Evolutionary conservation across 2,113 vertebrate species (phyloP), one percentile per base, ranked within the genome.

Genomic region (Etheostoma cragini): DNA sequence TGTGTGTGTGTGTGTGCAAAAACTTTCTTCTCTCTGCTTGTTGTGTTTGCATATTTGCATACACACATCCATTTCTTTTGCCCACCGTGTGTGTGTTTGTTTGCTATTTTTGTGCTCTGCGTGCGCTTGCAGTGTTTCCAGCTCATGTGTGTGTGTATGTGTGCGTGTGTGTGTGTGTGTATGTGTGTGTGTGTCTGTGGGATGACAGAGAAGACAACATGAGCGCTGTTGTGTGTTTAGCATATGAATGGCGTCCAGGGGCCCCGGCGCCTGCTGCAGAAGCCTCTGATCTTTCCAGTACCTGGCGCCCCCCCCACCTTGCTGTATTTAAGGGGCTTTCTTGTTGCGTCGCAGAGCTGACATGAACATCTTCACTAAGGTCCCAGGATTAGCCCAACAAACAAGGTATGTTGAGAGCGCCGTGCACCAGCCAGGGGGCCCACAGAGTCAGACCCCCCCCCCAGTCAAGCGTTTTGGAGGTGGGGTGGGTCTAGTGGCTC

Each of bases 311-410:
- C 72, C 80, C 83, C 79, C 84, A 22, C 22, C 87, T 47, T 35
- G 79, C 72, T 77, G 72, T 96, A 95, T 96, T 96, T 95, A 96
- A 95, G 89, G 87, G 86, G n/a, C 85, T 63, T 83, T 90, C 66
- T 86, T 81, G 83, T 83, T 83, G 81, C 71, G 72, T 89, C 76
- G 65, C 89, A 64, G 89, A 93, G 94, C 95, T 93, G 93, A 94
- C 92, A 95, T 95, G 94, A 94, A 94, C 92, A 95, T 96, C 93
- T 96, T 95, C 84, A 93, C 94, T 92, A 94, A 95, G 74, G 87
- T 94, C 90, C 85, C 93, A 76, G 93, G 92, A 95, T 91, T 94
- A 90, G 89, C 87, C 88, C 94, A 95, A 94, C 92, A 94, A 95
- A 93, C 93, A 93, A 95, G 93, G 94, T 96, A 94, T 72, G 92